A percentile compares a stretch with the other conserved stretches of the same genome.
Evolutionary conservation across 2,888 invertebrate genomes (phyloP).

Genomic region (Cerastoderma edule): DNA sequence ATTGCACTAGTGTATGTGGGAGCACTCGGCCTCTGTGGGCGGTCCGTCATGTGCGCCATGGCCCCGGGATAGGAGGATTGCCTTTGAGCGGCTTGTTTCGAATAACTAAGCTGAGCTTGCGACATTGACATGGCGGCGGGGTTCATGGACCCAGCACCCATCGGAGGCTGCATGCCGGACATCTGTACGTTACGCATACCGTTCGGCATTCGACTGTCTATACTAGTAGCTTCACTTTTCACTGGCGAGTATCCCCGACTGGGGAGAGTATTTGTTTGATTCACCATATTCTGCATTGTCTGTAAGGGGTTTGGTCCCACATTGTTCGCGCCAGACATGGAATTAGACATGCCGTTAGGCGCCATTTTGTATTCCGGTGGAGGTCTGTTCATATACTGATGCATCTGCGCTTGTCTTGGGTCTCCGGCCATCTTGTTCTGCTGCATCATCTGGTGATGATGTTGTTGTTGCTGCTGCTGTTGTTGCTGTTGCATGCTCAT

Average conservation of each 20-base stretch:
- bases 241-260: constrained; percentile 69
- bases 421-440: constrained; percentile 50
- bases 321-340: constrained; percentile 42
- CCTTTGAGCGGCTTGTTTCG: constrained; percentile 65
- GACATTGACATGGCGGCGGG: constrained; percentile 49
- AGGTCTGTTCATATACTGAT: constrained; percentile 86
- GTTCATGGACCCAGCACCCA: constrained; percentile 26
- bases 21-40: constrained; percentile 62
- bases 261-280: constrained; percentile 85
- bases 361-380: constrained; percentile 92
- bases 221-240: constrained; percentile 73
- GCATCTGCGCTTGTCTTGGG: constrained; percentile 78
- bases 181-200: constrained; percentile 73
- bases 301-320: constrained; percentile 78
- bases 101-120: constrained; percentile 59
- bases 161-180: constrained; percentile 71
- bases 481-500: constrained; percentile 67
- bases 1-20: constrained; percentile 80
- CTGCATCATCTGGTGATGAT: constrained; percentile 40
- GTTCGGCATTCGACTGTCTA: constrained; percentile 63
- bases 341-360: constrained; percentile 58
- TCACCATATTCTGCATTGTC: constrained; percentile 84
- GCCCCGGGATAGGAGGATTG: constrained; percentile 70
- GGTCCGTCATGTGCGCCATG: constrained; percentile 45
- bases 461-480: constrained; percentile 59